Conservation (phyloP, 2,888 invertebrate genomes). For the Exephanes ischioxanthus region DNA sequence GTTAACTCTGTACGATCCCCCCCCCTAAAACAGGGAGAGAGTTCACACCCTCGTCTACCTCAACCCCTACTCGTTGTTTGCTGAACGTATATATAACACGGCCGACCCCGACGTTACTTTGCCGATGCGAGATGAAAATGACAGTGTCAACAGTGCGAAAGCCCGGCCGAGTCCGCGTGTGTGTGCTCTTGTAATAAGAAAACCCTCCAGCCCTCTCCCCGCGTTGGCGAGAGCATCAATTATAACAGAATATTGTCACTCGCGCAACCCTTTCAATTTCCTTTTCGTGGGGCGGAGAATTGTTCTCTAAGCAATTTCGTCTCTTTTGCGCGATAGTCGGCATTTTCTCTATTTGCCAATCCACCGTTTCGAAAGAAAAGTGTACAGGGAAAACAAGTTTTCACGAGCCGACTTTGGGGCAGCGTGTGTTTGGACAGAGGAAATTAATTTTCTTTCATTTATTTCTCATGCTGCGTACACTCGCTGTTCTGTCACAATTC, state of each 20-base stretch:
- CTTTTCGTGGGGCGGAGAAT: slow-evolving; percentile 12
- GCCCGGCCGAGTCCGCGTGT: slow-evolving; percentile 6
- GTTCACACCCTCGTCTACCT: slow-evolving; percentile 53
- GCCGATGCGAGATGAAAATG: slow-evolving; percentile 72
- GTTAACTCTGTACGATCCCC: slow-evolving; percentile 14
- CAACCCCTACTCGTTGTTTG: slow-evolving; percentile 67
- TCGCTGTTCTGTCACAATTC: neutral
- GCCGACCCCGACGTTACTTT: slow-evolving; percentile 67
- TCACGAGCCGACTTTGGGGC: neutral
- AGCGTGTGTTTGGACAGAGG: slow-evolving; percentile 38
- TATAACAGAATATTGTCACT: slow-evolving; percentile 18
- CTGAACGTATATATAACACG: slow-evolving; percentile 60
- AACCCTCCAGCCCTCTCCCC: neutral
- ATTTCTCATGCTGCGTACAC: slow-evolving; percentile 34
- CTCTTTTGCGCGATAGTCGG: neutral
- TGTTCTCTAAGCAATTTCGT: neutral
- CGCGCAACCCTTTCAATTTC: slow-evolving; percentile 12
- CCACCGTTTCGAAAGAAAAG: neutral
- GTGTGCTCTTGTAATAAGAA: slow-evolving; percentile 44
- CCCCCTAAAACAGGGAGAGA: neutral
- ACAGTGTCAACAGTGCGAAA: slow-evolving; percentile 66
- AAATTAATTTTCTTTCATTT: slow-evolving; percentile 61
- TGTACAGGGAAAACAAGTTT: slow-evolving; percentile 26
- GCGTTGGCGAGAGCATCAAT: slow-evolving; percentile 23
- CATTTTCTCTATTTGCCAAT: slow-evolving; percentile 29